Conservation (phyloP, 2,797 vertebrate species). For the Carcharodon carcharias region DNA sequence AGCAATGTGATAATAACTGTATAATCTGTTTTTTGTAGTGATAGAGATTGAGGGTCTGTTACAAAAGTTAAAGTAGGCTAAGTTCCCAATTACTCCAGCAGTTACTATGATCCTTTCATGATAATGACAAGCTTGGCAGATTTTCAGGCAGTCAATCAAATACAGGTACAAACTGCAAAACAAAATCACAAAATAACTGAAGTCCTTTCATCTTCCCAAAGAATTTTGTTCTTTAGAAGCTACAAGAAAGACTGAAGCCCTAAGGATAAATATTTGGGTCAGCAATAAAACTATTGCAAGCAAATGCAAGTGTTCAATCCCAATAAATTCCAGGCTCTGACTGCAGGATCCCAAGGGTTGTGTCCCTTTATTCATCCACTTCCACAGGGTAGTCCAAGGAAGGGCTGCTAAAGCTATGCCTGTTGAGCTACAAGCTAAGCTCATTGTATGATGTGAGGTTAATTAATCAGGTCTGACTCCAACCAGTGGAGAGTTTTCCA, state of each 20-base stretch:
- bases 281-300: background rate
- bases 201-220: background rate
- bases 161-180: background rate
- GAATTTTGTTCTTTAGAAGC: background rate
- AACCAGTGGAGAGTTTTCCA: background rate
- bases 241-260: background rate
- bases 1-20: background rate
- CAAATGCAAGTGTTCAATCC: background rate
- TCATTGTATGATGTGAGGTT: background rate
- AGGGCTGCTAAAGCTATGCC: background rate
- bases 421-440: background rate
- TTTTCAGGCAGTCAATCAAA: background rate
- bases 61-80: background rate
- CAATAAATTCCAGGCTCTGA: background rate
- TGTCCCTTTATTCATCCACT: background rate
- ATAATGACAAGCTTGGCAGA: background rate
- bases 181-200: background rate
- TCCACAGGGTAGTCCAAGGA: background rate
- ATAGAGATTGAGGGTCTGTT: background rate
- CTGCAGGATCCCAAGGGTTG: background rate
- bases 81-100: background rate
- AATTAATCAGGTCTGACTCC: background rate
- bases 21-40: background rate
- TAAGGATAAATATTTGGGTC: too few species aligned
- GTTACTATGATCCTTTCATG: background rate